Conservation (phyloP, 2,797 vertebrate species). For the Delichon dasypus region DNA sequence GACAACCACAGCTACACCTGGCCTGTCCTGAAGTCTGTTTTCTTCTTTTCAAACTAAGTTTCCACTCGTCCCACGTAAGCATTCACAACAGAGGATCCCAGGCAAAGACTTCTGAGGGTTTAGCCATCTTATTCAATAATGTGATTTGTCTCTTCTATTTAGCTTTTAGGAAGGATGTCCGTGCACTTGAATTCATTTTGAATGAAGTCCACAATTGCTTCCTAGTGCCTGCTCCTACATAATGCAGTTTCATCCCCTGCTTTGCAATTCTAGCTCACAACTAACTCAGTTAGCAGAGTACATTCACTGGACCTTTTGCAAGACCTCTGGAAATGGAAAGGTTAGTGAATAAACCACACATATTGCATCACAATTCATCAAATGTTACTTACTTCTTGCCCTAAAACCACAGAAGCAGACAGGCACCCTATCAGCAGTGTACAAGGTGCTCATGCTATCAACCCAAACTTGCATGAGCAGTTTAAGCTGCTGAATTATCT, state of each 20-base stretch:
- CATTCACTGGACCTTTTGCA: background rate
- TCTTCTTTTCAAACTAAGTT: background rate
- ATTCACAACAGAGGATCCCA: background rate
- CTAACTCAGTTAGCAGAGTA: background rate
- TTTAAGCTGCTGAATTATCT: background rate
- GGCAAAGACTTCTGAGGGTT: background rate
- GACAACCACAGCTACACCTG: background rate
- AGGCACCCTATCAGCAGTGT: background rate
- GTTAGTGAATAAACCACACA: background rate
- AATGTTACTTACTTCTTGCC: background rate
- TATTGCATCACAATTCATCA: background rate
- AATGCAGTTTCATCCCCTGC: background rate
- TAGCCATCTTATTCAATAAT: background rate
- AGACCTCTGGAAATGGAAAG: background rate
- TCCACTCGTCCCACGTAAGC: background rate
- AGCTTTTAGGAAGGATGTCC: background rate
- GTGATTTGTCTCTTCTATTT: background rate
- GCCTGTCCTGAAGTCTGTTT: background rate
- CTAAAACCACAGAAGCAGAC: background rate
- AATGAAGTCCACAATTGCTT: background rate
- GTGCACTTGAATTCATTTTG: background rate
- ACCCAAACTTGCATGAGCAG: fast-evolving
- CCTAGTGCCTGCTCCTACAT: background rate
- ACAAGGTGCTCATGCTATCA: background rate
- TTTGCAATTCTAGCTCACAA: background rate